These are phyloP conservation scores for Paracentrotus lividus DNA, from an alignment of 53 echinoderm and acorn worm species.

Conservation along the genomic window DNA sequence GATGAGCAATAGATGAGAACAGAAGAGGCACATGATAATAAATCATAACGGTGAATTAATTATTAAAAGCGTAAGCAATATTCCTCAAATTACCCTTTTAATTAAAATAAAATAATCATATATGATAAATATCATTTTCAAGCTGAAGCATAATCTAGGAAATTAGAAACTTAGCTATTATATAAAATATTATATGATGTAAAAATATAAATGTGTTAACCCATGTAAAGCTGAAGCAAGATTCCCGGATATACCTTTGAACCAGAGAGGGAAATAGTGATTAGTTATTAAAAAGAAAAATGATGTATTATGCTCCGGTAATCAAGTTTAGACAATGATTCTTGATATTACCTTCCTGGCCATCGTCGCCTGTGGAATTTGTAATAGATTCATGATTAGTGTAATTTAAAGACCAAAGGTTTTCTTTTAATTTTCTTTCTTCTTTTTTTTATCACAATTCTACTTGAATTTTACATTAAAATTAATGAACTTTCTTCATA, in stretches of 20 bases:
- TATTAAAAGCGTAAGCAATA: background rate
- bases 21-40: background rate
- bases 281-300: background rate
- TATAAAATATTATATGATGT: background rate
- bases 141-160: background rate
- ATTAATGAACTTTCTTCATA: no score
- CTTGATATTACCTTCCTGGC: conserved; percentile 11
- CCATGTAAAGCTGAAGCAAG: background rate
- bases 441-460: no score
- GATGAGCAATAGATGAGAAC: no score
- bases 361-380: conserved; percentile 10
- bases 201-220: background rate
- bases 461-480: no score
- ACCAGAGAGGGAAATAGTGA: background rate
- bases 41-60: background rate
- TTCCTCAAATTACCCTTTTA: background rate
- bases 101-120: background rate
- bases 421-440: background rate
- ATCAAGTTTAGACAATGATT: background rate
- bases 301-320: background rate
- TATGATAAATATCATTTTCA: background rate
- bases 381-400: background rate
- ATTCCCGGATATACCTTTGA: background rate
- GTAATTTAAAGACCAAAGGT: background rate
- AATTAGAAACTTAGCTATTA: background rate